These are phyloP conservation scores for Panthera tigris DNA, from an alignment of 2,113 vertebrate species.

Conservation along the genomic window DNA sequence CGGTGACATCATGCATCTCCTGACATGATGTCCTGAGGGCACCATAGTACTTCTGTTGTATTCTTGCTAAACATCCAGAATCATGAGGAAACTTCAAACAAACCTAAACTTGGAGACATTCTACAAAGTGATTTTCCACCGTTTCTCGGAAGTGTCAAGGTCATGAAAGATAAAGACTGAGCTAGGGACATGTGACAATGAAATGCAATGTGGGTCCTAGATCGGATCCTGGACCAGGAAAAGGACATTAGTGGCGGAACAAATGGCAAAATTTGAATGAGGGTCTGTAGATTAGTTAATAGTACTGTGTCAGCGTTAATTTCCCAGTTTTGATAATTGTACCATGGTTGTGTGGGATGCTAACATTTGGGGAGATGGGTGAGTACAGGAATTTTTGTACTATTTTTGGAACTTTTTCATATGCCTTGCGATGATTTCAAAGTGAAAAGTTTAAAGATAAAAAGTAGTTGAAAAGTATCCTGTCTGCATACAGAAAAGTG, in stretches of 20 bases:
- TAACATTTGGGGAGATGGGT: background rate
- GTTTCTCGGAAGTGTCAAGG: background rate
- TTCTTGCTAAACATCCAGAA: background rate
- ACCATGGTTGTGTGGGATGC: background rate
- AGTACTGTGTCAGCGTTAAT: background rate
- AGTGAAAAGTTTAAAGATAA: background rate
- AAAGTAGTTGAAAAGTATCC: background rate
- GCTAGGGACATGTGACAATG: background rate
- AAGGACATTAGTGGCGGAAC: background rate
- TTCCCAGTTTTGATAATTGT: background rate
- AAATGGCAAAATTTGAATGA: background rate
- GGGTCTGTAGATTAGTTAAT: background rate
- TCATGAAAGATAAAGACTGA: background rate
- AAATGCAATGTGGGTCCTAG: background rate
- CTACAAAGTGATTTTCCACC: slow-evolving; percentile 6
- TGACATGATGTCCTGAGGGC: background rate
- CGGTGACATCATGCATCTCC: background rate
- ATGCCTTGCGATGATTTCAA: slow-evolving; percentile 17
- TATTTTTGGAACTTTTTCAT: slow-evolving; percentile 7
- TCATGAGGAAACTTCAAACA: background rate
- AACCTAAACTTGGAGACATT: background rate
- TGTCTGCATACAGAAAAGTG: background rate
- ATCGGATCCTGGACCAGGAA: background rate
- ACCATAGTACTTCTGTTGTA: background rate
- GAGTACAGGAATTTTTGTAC: background rate